A percentile compares a stretch with the other conserved stretches of the same genome.
These are phyloP conservation scores for Craterocephalus amniculus DNA, from an alignment of 2,797 vertebrate species.

Conservation along the genomic window DNA sequence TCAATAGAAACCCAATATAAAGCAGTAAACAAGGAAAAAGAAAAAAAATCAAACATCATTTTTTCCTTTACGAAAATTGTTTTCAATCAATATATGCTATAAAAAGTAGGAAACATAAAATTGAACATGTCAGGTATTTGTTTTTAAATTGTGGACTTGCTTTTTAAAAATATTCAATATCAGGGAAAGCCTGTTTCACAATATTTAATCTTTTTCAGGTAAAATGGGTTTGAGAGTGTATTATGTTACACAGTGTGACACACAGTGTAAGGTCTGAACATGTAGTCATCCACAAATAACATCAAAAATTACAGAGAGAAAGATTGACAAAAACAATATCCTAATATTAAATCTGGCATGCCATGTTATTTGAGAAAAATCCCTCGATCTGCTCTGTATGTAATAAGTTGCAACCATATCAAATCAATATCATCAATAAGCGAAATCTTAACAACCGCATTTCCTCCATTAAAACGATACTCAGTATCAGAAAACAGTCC, in stretches of 20 bases:
- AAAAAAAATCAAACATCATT: background rate
- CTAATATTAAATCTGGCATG: constrained; percentile 17
- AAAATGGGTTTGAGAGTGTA: constrained; percentile 5
- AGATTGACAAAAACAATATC: background rate
- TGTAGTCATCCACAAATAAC: constrained; percentile 6
- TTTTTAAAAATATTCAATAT: constrained; percentile 21
- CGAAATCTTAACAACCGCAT: background rate
- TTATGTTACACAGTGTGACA: constrained; percentile 11
- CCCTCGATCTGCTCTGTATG: background rate
- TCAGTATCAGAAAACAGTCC: background rate
- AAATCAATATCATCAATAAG: constrained; percentile 11
- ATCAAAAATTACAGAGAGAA: constrained; percentile 9
- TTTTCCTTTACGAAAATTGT: background rate
- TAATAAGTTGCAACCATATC: constrained; percentile 14
- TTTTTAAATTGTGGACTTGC: constrained; percentile 28
- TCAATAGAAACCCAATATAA: constrained; percentile 2
- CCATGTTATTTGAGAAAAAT: constrained; percentile 15
- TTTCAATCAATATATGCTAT: constrained; percentile 2
- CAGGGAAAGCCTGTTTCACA: background rate
- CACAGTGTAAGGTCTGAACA: background rate
- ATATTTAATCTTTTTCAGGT: constrained; percentile 9
- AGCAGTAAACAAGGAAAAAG: background rate
- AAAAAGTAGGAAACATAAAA: background rate
- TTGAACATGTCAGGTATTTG: background rate
- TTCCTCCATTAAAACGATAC: too few species aligned